These are phyloP conservation scores for Anguilla marmorata DNA, from an alignment of 2,797 vertebrate genomes.

Conservation along the genomic window DNA sequence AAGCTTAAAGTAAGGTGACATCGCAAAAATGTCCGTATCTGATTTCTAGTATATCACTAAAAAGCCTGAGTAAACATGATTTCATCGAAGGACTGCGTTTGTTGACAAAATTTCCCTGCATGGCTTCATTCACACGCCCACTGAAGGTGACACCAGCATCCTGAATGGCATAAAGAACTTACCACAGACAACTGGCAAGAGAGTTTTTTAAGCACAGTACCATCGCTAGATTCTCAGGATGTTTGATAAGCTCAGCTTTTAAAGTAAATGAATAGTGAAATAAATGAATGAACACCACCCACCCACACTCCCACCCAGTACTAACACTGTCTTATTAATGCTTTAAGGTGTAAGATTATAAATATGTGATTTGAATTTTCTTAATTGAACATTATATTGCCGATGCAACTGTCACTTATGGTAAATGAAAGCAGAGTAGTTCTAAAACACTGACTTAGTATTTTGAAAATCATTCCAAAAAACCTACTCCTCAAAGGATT, in stretches of 20 bases:
- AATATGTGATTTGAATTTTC: too few relatives aligned
- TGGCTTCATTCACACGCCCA: background rate
- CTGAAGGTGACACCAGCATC: background rate
- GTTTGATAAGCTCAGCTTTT: background rate
- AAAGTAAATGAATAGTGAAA: too few relatives aligned
- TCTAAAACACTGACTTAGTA: too few relatives aligned
- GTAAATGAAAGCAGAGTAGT: too few relatives aligned
- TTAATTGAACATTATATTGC: too few relatives aligned
- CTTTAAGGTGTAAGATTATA: too few relatives aligned
- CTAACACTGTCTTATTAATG: too few relatives aligned
- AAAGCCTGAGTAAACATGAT: background rate
- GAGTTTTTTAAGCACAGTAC: background rate
- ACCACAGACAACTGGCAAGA: background rate
- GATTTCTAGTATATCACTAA: background rate
- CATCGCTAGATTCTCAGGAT: background rate
- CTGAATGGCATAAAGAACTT: background rate
- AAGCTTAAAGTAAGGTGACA: background rate
- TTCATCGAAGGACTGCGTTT: background rate
- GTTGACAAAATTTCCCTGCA: background rate
- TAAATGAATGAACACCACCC: too few relatives aligned
- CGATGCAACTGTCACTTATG: too few relatives aligned
- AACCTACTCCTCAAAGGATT: background rate
- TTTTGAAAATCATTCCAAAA: too few relatives aligned
- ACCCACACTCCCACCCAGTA: too few relatives aligned
- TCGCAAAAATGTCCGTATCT: background rate